Evolutionary conservation across 2,113 vertebrate species (phyloP).

Genomic region (Cottus gobio): DNA sequence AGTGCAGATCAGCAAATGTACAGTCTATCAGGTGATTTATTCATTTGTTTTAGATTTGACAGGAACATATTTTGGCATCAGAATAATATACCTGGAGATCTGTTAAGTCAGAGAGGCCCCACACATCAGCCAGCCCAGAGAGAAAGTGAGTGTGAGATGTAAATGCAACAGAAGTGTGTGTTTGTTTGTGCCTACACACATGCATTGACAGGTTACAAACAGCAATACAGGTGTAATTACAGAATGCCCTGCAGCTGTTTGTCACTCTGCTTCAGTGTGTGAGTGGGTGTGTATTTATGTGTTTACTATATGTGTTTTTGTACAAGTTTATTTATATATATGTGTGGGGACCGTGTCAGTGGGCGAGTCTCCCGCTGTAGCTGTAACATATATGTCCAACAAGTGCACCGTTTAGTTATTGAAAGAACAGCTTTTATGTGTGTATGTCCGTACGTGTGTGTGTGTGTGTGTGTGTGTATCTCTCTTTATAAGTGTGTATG

Average conservation of each 20-base stretch:
- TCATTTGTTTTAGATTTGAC: constrained; percentile 6
- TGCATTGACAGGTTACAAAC: constrained; percentile 69
- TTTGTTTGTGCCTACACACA: constrained; percentile 46
- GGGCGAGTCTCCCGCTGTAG: constrained; percentile 32
- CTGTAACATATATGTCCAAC: constrained; percentile 20
- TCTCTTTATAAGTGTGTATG: background rate
- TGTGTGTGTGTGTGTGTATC: background rate
- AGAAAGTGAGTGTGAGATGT: constrained; percentile 50
- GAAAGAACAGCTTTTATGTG: constrained; percentile 20
- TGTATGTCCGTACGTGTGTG: background rate
- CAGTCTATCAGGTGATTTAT: constrained; percentile 8
- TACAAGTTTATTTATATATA: background rate
- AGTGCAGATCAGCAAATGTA: constrained; percentile 19
- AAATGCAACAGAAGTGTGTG: constrained; percentile 47
- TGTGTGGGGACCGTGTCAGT: constrained; percentile 52
- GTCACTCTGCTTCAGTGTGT: constrained; percentile 34
- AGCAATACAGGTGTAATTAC: constrained; percentile 76
- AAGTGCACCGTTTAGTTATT: constrained; percentile 15
- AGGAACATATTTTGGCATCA: constrained; percentile 14
- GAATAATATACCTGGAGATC: constrained; percentile 27
- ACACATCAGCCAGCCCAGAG: constrained; percentile 46
- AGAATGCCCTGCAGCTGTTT: constrained; percentile 73
- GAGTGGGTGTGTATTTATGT: background rate
- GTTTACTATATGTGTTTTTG: constrained; percentile 19
- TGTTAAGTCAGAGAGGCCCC: constrained; percentile 40